phyloP scores from a whole-genome alignment of 2,888 invertebrate genomes.

The Chrysolina haemoptera region DNA sequence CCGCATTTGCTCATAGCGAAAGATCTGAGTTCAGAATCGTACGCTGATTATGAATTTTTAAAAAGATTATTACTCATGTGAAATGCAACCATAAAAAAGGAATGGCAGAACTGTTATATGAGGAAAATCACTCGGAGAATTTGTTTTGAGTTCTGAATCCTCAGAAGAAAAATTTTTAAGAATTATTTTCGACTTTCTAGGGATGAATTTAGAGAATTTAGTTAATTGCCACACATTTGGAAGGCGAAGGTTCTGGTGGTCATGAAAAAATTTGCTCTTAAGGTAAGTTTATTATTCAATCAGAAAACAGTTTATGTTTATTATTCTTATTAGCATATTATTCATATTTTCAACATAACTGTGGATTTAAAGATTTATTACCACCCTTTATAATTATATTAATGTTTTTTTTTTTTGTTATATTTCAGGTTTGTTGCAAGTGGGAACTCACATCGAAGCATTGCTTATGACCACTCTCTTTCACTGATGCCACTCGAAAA shows the following conservation, averaged over 20 bases:
- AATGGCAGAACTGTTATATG: constrained; percentile 22
- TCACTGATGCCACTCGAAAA: constrained; percentile 30
- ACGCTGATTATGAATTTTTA: no score
- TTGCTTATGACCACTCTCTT: neutral
- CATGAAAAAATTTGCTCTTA: constrained; percentile 29
- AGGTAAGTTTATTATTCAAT: constrained; percentile 3
- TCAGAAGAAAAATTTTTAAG: constrained; percentile 26
- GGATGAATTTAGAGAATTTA: constrained; percentile 17
- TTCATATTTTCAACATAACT: no score
- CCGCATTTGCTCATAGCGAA: no score
- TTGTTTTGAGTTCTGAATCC: constrained; percentile 19
- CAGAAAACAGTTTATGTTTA: no score
- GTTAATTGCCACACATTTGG: constrained; percentile 21
- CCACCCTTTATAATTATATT: no score
- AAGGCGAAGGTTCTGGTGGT: constrained; percentile 29
- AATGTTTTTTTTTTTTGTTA: no score
- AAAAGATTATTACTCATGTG: constrained; percentile 13
- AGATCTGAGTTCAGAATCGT: no score
- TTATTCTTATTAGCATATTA: no score
- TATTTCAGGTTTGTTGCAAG: no score
- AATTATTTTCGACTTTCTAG: constrained; percentile 21
- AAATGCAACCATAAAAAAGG: constrained; percentile 14
- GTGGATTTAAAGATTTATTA: no score
- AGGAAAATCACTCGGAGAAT: constrained; percentile 29
- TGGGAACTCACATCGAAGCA: no score